Conservation (phyloP, 2,888 invertebrate genomes). For the Acanthococcus lagerstroemiae region DNA sequence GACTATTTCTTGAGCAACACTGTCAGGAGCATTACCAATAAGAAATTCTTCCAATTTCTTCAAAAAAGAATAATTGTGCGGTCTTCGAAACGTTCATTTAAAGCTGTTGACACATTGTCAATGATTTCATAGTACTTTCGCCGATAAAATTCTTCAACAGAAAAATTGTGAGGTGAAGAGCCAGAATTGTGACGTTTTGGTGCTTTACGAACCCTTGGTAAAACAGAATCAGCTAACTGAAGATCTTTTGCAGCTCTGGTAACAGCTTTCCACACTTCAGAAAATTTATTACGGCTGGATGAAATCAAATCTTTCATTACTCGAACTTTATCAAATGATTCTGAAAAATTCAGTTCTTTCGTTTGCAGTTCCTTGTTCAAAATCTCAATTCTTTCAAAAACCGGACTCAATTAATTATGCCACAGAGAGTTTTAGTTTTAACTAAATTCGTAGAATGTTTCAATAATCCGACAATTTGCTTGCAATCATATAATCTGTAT, state of each 20-base stretch:
- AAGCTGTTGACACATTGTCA: neutral
- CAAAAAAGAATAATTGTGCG: neutral
- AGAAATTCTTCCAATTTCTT: neutral
- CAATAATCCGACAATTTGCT: too few species aligned
- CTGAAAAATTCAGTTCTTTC: neutral
- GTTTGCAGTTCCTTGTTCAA: neutral
- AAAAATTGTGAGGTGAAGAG: too few species aligned
- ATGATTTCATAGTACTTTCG: neutral
- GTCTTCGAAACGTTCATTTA: neutral
- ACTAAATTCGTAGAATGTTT: too few species aligned
- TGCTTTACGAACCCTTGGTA: neutral
- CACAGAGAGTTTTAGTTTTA: too few species aligned
- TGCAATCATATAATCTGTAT: too few species aligned
- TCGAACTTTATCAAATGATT: neutral
- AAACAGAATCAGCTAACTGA: neutral
- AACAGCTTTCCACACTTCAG: neutral
- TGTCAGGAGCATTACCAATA: neutral
- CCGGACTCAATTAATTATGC: neutral
- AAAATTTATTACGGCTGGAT: neutral
- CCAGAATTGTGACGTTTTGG: too few species aligned
- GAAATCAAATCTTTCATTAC: neutral
- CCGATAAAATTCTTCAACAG: too few species aligned
- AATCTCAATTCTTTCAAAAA: neutral
- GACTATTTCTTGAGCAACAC: neutral
- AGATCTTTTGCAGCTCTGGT: neutral